Base-by-base conservation (phyloP, 2,797 vertebrate species). In the Trichosurus vulpecula region DNA sequence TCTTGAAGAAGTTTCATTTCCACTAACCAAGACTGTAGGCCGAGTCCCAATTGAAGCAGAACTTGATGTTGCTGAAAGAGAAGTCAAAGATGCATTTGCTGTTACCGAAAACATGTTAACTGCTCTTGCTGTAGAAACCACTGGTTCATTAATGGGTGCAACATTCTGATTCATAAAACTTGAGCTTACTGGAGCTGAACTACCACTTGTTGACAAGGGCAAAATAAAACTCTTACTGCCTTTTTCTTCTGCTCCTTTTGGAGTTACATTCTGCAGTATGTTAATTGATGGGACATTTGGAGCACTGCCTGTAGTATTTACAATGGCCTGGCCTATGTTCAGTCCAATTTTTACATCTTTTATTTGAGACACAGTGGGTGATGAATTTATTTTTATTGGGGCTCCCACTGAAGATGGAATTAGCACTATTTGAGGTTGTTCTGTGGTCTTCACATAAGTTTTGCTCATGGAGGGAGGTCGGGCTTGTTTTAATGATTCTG, bases 291-390 rank as follows among this genome's bases (percentile, higher is more conserved):
- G 97, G 74, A 98, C 47, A 93, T 99, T 98, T 55, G 99, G 98
- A 58, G 97, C 90, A 94, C 91, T 98, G 94, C 98, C 97, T 98
- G 98, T 98, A 95, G 98, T 98, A 97, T 98, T 98, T 96, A 99
- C 96, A 98, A 99, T 98, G 92, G 98, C 97, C 94, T 99, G 99
- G 93, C 98, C 99, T 96, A 99, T 98, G 93, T 98, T 99, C 95
- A 99, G 96, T 96, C 99, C 99, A 97, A 99, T 98, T 97, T 99
- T 99, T 94, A 99, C 98, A 98, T 99, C 99, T 98, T 99, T 98
- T 96, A 99, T 98, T 94, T 99, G 99, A 98, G 98, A 99, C 81
- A 99, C 98, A 54, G 98, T 98, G 95, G 98, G 98, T 58, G 98
- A 98, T 30, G 98, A 95, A 96, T 98, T 99, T 95, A 98, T 97